These are phyloP conservation scores for Protobothrops flavoviridis DNA, from an alignment of 2,113 vertebrate species.

Conservation along the genomic window DNA sequence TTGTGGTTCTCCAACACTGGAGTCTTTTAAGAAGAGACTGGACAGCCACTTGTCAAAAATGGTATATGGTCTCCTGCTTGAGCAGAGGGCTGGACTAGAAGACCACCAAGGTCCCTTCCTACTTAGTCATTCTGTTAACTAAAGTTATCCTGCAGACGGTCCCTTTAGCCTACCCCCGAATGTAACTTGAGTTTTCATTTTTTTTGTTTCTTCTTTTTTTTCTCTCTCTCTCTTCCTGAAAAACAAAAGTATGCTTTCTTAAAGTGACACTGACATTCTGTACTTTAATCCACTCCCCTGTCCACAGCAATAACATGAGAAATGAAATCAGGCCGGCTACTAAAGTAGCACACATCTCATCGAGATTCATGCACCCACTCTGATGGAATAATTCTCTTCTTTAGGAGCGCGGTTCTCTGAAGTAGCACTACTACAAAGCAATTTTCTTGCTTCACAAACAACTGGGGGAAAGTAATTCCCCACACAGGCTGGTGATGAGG, in stretches of 20 bases:
- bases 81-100: not conserved
- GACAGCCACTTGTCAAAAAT: not conserved
- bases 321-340: conserved; percentile 68
- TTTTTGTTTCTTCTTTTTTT: not conserved
- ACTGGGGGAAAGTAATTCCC: not conserved
- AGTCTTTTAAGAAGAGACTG: not conserved
- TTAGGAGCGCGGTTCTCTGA: conserved; percentile 14
- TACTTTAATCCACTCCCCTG: conserved; percentile 72
- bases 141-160: conserved; percentile 7
- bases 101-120: not conserved
- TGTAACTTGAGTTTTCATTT: conserved; percentile 14
- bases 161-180: conserved; percentile 23
- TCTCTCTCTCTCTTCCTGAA: not conserved
- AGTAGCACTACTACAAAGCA: not conserved
- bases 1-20: not conserved
- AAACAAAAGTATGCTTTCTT: conserved; percentile 62
- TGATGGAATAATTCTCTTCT: conserved; percentile 20
- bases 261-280: conserved; percentile 65
- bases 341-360: conserved; percentile 49
- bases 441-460: not conserved
- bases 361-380: not conserved
- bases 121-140: not conserved
- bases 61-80: not conserved
- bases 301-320: conserved; percentile 70
- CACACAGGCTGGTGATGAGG: not conserved